Evolutionary conservation across 1,140 invertebrate genomes (phyloP).

Genomic region (Trichonephila inaurata): DNA sequence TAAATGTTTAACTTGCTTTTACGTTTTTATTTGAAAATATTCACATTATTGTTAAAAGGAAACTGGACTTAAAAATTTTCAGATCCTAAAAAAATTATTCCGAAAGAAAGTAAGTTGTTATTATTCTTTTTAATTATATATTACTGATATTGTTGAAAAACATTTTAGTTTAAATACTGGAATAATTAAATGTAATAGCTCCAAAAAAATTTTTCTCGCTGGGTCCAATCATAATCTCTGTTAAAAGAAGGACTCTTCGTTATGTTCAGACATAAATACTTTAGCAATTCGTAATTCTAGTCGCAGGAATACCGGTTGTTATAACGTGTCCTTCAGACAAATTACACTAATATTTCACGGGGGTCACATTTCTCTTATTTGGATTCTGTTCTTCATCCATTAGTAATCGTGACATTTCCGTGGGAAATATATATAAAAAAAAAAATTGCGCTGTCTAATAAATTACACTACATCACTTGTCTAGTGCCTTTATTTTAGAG

Average conservation of each 20-base stretch:
- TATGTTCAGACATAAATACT: background rate
- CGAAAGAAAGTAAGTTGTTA: no score
- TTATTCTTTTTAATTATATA: no score
- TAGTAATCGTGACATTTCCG: conserved; percentile 5
- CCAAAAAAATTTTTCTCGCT: no score
- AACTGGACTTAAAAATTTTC: no score
- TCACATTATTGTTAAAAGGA: no score
- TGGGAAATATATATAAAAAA: background rate
- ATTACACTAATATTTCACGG: background rate
- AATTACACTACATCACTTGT: background rate
- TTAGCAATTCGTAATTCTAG: background rate
- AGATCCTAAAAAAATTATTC: no score
- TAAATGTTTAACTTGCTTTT: no score
- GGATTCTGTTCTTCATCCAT: background rate
- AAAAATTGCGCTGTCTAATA: background rate
- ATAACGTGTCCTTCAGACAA: background rate
- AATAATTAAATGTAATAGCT: no score
- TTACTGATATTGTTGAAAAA: no score
- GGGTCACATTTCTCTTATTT: conserved; percentile 9
- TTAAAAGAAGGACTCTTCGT: background rate
- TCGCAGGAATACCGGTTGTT: background rate
- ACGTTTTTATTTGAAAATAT: no score
- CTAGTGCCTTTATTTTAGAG: no score
- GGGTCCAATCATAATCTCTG: background rate
- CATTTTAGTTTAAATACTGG: no score